These are phyloP conservation scores for Platanista minor DNA, from an alignment of 2,113 vertebrate species.

Conservation along the genomic window DNA sequence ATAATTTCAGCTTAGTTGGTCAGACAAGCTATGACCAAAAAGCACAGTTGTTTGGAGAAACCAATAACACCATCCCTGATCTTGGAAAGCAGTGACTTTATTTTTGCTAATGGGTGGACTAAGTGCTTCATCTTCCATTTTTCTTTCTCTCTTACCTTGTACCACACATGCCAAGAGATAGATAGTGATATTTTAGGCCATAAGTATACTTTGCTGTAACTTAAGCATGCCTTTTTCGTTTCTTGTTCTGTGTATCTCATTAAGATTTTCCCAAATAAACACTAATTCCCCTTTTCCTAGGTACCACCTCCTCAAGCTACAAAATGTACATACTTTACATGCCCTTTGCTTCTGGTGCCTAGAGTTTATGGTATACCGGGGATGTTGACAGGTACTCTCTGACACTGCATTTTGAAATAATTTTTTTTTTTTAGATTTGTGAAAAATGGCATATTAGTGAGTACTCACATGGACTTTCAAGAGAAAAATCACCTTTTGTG, in stretches of 20 bases:
- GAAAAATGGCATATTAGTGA: not conserved
- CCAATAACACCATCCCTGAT: not conserved
- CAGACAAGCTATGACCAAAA: not conserved
- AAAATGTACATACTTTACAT: not conserved
- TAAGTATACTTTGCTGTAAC: not conserved
- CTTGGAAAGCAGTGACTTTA: not conserved
- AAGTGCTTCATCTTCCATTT: not conserved
- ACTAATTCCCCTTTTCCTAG: not conserved
- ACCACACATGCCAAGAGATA: not conserved
- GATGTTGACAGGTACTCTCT: not conserved
- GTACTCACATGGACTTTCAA: not conserved
- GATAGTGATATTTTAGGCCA: not conserved
- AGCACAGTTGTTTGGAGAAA: not conserved
- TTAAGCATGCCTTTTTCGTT: not conserved
- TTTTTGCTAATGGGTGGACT: conserved; percentile 7
- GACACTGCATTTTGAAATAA: conserved; percentile 19
- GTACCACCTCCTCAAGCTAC: not conserved
- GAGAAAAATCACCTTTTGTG: not conserved
- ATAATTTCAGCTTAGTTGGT: not conserved
- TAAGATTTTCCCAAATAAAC: not conserved
- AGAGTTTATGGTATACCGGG: not conserved
- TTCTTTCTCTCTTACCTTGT: not conserved
- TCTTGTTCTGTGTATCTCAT: not conserved
- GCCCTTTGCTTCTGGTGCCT: not conserved
- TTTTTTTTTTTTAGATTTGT: conserved; percentile 25